Evolutionary conservation across 2,113 vertebrate species (phyloP).

Genomic region (Leptobrachium leishanense): DNA sequence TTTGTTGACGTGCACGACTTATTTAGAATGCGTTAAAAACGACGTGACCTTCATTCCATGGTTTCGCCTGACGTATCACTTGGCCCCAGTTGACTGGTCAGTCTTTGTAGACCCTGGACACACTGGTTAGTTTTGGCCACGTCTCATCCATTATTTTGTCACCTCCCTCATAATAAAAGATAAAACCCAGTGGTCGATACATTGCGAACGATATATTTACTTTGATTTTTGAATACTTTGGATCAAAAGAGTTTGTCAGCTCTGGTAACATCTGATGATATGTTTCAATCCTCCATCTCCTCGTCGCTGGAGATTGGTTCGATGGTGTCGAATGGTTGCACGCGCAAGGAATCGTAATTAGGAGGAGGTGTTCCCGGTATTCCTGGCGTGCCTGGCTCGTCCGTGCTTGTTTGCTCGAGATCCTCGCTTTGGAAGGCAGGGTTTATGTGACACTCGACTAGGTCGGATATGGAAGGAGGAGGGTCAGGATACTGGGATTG

Average conservation of each 20-base stretch:
- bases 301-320: constrained; percentile 52
- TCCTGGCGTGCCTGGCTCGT: constrained; percentile 64
- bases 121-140: no score
- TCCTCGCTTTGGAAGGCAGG: constrained; percentile 56
- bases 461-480: constrained; percentile 56
- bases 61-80: no score
- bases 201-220: background rate
- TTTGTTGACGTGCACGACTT: no score
- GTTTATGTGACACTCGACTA: no score
- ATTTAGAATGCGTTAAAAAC: no score
- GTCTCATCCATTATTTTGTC: no score
- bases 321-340: constrained; percentile 33
- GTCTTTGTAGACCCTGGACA: no score
- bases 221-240: background rate
- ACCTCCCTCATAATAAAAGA: background rate
- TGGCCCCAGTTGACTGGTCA: no score
- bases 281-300: constrained; percentile 44
- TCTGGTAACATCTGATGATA: background rate
- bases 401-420: constrained; percentile 9
- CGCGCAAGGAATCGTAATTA: constrained; percentile 71
- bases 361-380: constrained; percentile 69
- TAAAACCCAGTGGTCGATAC: background rate
- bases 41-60: no score
- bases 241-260: background rate
- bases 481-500: constrained; percentile 4